Conservation (phyloP, 2,888 invertebrate species). For the Tachina grossa region DNA sequence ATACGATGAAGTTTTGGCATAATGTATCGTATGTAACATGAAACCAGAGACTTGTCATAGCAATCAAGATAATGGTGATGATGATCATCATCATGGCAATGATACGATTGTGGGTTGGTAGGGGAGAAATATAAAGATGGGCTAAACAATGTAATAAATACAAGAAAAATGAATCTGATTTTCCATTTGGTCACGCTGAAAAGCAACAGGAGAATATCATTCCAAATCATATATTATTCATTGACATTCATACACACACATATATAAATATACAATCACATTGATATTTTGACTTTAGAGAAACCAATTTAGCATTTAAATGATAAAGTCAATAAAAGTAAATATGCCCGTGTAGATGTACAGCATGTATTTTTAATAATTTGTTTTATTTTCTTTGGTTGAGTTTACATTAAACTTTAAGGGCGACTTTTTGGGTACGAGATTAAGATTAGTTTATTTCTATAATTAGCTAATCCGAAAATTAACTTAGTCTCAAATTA, state of each 20-base stretch:
- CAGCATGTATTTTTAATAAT: no score
- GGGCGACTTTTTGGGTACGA: no score
- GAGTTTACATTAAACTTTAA: not conserved
- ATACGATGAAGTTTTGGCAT: not conserved
- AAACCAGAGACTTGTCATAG: constrained; percentile 1
- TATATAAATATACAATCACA: not conserved
- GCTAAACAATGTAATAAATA: constrained; percentile 35
- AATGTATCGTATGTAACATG: constrained; percentile 8
- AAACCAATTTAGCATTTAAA: not conserved
- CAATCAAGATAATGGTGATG: constrained; percentile 11
- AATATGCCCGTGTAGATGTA: not conserved
- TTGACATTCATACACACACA: not conserved
- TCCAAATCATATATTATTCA: not conserved
- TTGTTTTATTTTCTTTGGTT: not conserved
- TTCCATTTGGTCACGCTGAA: constrained; percentile 60
- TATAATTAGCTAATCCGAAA: no score
- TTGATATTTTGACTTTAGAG: no score
- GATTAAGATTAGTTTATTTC: no score
- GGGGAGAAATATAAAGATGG: not conserved
- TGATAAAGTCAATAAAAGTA: not conserved
- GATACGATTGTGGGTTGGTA: not conserved
- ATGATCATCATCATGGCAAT: not conserved
- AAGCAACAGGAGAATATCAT: constrained; percentile 57
- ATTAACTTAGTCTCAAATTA: no score
- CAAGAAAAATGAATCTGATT: constrained; percentile 49